These are phyloP conservation scores for Hylia prasina DNA, from an alignment of 2,113 vertebrate species.

Conservation along the genomic window DNA sequence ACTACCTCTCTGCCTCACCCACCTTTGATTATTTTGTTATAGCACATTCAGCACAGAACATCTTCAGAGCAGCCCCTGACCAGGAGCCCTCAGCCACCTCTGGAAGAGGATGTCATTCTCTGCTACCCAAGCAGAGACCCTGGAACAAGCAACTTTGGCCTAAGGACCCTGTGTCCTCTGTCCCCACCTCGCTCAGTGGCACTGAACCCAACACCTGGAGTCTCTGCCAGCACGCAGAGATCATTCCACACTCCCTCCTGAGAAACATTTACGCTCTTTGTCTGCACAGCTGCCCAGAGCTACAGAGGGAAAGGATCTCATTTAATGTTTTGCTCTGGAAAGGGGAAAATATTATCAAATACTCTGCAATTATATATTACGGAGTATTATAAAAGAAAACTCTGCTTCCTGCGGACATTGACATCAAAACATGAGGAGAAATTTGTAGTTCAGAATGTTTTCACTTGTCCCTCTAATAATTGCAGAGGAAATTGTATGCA, in stretches of 20 bases:
- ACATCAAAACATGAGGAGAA: not conserved
- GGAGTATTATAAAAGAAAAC: not conserved
- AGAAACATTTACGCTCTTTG: not conserved
- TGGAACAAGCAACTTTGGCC: not conserved
- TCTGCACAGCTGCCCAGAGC: not conserved
- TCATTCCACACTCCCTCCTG: not conserved
- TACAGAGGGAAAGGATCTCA: not conserved
- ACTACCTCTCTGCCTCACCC: not conserved
- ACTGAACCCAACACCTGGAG: not conserved
- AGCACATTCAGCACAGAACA: not conserved
- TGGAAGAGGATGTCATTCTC: not conserved
- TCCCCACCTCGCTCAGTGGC: fast-evolving
- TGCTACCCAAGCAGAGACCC: not conserved
- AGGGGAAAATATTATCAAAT: not conserved
- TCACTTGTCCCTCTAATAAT: not conserved
- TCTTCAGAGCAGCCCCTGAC: not conserved
- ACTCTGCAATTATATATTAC: not conserved
- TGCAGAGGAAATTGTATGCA: not conserved
- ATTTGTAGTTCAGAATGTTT: not conserved
- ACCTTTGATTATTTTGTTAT: not conserved
- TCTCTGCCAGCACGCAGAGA: not conserved
- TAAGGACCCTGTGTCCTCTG: not conserved
- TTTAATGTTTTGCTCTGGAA: not conserved
- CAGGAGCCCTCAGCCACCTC: not conserved
- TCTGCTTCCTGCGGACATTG: not conserved